Percentiles rank a stretch among this genome's conserved stretches.
These are phyloP conservation scores for Pseudomyrmex flavicornis DNA, from an alignment of 1,140 invertebrate genomes.

Conservation along the genomic window DNA sequence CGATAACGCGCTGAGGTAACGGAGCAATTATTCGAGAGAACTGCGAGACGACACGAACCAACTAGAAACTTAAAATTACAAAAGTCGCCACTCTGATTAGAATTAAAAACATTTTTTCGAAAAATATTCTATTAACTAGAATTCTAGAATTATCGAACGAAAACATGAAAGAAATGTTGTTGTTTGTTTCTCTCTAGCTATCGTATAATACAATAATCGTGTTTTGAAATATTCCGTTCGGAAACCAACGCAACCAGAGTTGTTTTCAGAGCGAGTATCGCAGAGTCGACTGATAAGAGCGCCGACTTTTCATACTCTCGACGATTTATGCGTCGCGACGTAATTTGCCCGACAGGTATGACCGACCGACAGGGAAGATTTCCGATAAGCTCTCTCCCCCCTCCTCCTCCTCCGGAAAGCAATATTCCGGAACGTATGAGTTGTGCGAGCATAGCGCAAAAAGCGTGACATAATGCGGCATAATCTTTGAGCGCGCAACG, in stretches of 20 bases:
- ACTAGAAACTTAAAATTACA: neutral
- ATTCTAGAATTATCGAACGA: neutral
- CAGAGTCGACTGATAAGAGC: constrained; percentile 33
- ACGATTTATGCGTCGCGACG: constrained; percentile 37
- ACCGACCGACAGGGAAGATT: constrained; percentile 45
- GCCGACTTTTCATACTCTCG: constrained; percentile 15
- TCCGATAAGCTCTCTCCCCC: constrained; percentile 43
- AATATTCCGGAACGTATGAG: constrained; percentile 41
- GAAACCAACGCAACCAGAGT: neutral
- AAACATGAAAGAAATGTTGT: neutral
- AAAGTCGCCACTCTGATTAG: neutral
- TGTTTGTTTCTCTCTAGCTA: neutral
- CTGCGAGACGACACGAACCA: neutral
- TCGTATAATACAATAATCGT: neutral
- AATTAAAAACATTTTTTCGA: too few species aligned
- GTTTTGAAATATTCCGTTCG: neutral
- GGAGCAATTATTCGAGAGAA: constrained; percentile 17
- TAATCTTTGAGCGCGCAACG: constrained; percentile 11
- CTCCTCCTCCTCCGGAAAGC: constrained; percentile 12
- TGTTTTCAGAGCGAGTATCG: neutral
- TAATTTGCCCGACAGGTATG: constrained; percentile 45
- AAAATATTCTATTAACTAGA: too few species aligned
- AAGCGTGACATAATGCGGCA: constrained; percentile 35
- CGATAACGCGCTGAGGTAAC: constrained; percentile 32
- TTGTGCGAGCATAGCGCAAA: constrained; percentile 4